Conservation (phyloP, 1,140 invertebrate species). For the Dinoponera quadriceps region DNA sequence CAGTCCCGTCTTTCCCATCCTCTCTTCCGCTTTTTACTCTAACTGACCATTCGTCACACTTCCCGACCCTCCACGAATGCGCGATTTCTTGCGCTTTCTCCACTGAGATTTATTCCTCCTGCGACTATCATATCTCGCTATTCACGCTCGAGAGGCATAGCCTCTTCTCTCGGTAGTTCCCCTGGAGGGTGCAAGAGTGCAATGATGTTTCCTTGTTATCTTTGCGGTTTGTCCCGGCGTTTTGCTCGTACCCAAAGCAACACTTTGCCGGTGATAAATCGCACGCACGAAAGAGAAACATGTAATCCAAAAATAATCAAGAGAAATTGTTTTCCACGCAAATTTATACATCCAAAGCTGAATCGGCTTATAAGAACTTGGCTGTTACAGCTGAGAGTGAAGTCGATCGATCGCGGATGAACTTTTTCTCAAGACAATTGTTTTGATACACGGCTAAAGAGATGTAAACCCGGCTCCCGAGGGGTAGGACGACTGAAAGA, state of each 20-base stretch:
- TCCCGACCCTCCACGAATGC: conserved; percentile 26
- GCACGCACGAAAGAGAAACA: too few relatives aligned
- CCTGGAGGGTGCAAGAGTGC: background rate
- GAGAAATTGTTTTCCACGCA: too few relatives aligned
- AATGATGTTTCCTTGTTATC: background rate
- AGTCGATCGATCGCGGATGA: too few relatives aligned
- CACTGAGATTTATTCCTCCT: conserved; percentile 4
- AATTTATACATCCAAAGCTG: too few relatives aligned
- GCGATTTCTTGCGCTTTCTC: conserved; percentile 30
- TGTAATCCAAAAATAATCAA: too few relatives aligned
- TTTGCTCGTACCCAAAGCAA: background rate
- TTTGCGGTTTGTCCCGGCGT: background rate
- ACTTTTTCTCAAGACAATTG: too few relatives aligned
- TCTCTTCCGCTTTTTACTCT: conserved; percentile 39
- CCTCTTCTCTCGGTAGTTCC: too few relatives aligned
- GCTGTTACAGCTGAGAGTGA: too few relatives aligned
- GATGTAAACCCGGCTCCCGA: too few relatives aligned
- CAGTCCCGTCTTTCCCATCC: conserved; percentile 5
- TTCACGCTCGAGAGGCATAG: background rate
- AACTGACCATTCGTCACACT: conserved; percentile 49
- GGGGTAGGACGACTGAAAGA: too few relatives aligned
- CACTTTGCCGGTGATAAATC: background rate
- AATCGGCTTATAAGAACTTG: too few relatives aligned
- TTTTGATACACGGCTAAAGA: too few relatives aligned
- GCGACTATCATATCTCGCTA: conserved; percentile 28